These are phyloP conservation scores for Epirrhoe tristata DNA, from an alignment of 2,888 invertebrate genomes.

Conservation along the genomic window DNA sequence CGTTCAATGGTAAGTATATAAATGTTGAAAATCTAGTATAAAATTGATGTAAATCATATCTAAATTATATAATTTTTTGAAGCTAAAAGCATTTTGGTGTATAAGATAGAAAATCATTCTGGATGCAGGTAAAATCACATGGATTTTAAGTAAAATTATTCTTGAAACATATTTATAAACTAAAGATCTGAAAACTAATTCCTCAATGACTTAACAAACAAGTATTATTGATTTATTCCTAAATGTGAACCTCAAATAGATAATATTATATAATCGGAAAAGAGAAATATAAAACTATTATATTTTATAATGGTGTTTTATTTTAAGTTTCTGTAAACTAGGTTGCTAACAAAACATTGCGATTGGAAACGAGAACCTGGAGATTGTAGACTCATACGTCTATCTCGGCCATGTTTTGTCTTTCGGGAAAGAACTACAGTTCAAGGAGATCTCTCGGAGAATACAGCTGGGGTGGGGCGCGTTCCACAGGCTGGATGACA, in stretches of 20 bases:
- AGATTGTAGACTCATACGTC: no score
- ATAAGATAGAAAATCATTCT: slow-evolving; percentile 12
- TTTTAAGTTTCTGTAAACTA: slow-evolving; percentile 12
- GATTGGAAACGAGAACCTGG: no score
- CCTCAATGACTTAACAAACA: background rate
- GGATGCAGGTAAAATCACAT: background rate
- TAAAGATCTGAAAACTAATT: slow-evolving; percentile 14
- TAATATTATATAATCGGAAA: slow-evolving; percentile 51
- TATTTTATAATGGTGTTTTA: slow-evolving; percentile 55
- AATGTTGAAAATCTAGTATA: slow-evolving; percentile 36
- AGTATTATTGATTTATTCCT: slow-evolving; percentile 48
- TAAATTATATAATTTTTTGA: slow-evolving; percentile 18
- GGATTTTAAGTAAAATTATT: background rate
- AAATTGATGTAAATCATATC: slow-evolving; percentile 36
- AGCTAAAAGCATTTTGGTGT: slow-evolving; percentile 39
- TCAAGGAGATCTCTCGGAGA: no score
- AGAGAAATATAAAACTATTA: slow-evolving; percentile 54
- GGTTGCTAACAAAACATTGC: no score
- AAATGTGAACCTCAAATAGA: slow-evolving; percentile 58
- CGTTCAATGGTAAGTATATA: slow-evolving; percentile 30
- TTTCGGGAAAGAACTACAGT: no score
- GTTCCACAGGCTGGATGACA: no score
- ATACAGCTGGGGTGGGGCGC: no score
- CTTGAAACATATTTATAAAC: no score
- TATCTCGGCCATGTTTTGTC: no score